phyloP scores from a whole-genome alignment of 2,113 vertebrate species.

The Oreochromis spilurus region DNA sequence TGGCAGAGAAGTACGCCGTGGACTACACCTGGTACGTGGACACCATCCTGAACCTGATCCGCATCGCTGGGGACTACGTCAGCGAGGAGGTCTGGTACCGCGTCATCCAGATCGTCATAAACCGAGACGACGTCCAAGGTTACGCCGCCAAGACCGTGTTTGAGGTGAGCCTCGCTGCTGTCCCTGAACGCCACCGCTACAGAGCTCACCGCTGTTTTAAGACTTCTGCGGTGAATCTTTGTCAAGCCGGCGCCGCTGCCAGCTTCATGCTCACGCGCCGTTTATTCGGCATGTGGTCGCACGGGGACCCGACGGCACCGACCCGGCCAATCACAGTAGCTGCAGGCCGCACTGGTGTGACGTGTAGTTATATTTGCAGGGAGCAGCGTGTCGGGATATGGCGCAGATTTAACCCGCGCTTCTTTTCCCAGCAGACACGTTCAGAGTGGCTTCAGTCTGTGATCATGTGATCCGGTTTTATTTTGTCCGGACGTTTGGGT shows the following conservation, averaged over 20 bases:
- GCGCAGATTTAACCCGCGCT: background rate
- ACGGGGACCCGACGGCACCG: accelerated
- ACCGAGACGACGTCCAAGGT: slow-evolving; percentile 88
- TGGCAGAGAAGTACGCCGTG: slow-evolving; percentile 90
- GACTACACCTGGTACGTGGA: slow-evolving; percentile 96
- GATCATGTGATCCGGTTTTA: background rate
- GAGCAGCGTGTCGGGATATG: background rate
- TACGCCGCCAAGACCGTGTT: slow-evolving; percentile 92
- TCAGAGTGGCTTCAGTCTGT: background rate
- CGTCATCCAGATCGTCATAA: slow-evolving; percentile 93
- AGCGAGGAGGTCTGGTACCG: slow-evolving; percentile 94
- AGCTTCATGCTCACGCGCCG: background rate
- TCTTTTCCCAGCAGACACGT: background rate
- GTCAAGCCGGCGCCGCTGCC: accelerated
- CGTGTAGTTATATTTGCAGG: background rate
- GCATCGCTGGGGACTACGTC: slow-evolving; percentile 90
- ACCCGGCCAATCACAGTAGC: background rate
- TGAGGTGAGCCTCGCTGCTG: slow-evolving; percentile 69
- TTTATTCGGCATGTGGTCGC: accelerated
- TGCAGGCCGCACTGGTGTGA: background rate
- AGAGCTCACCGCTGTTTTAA: background rate
- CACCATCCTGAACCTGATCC: slow-evolving; percentile 91
- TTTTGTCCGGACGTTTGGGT: background rate
- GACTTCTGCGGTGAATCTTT: background rate
- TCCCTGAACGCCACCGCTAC: background rate